Base-by-base conservation (phyloP, 1,140 invertebrate species). In the Caenorhabditis remanei region DNA sequence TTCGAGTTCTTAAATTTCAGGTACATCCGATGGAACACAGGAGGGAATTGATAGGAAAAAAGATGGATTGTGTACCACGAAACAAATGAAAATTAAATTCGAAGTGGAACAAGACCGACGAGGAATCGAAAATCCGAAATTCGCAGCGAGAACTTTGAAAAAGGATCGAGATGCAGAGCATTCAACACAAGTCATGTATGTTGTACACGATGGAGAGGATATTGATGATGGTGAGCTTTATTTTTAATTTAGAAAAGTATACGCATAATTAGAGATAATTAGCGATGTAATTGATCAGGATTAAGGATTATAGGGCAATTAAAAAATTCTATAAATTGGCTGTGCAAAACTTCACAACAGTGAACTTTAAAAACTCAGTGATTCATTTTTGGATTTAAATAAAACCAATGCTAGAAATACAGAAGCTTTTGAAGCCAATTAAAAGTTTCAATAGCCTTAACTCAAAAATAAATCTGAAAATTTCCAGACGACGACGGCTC, bases 61-160 rank as follows among this genome's bases (percentile, higher is more conserved):
- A 58, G 87, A 84, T 53, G 87, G 87, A 32, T 41, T 88, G 6
- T 88, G 87, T 55, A 19, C 61, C 40, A 46, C 48, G n/a, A 43
- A 63, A 48, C 87, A 88, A 43, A 88, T 88, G 87, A 88, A 88
- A 53, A 56, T 88, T 50, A 88, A 88, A 58, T 88, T 88, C 46
- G 87, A 88, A 67, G 83, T 88, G 16, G 61, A 43, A n/a, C 83
- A 67, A 46, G 61, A 56, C 16, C 32, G 65, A 82, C 9, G 50
- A 8, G 63, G 87, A 11, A 41, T n/a, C 16, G 48, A 48, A 40
- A 88, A 85, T 85, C 83, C 87, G 8, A 88, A 85, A 41, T 85
- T 88, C n/a, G 84, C 87, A 19, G 87, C 83, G 0, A 67, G 84
- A 32, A 88, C 67, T 3, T 61, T 85, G 41, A 85, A 85, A 65